Evolutionary conservation across 2,888 invertebrate genomes (phyloP).

Genomic region (Chalcosyrphus nemorum): DNA sequence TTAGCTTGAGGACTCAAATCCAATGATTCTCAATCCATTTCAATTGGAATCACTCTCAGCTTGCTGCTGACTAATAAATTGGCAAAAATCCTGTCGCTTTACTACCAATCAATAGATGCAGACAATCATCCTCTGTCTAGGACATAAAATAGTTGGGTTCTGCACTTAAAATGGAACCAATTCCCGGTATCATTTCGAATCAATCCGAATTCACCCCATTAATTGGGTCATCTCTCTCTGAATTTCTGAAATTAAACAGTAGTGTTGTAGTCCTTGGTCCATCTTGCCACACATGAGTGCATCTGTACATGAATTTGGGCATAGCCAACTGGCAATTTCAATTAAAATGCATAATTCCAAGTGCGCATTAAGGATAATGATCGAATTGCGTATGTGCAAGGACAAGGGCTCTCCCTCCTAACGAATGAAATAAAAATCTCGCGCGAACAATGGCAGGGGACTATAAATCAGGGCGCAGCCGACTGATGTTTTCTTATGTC

Average conservation of each 20-base stretch:
- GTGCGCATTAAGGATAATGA: slow-evolving; percentile 68
- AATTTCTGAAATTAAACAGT: slow-evolving; percentile 51
- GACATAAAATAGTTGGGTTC: slow-evolving; percentile 25
- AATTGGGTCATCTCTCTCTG: slow-evolving; percentile 65
- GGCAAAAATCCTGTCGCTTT: not conserved
- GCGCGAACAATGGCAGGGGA: slow-evolving; percentile 44
- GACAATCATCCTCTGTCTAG: slow-evolving; percentile 17
- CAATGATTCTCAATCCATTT: no score
- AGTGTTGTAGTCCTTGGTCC: slow-evolving; percentile 31
- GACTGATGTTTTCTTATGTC: slow-evolving; percentile 44
- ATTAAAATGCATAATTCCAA: slow-evolving; percentile 61
- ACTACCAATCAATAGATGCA: slow-evolving; percentile 8
- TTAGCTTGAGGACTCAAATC: no score
- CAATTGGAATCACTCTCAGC: not conserved
- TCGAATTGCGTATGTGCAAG: slow-evolving; percentile 54
- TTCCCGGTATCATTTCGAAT: slow-evolving; percentile 11
- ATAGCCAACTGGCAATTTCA: slow-evolving; percentile 56
- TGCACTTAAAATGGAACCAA: slow-evolving; percentile 15
- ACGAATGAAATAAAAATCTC: slow-evolving; percentile 1
- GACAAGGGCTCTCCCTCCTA: slow-evolving; percentile 17
- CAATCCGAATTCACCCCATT: not conserved
- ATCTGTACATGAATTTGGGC: slow-evolving; percentile 48
- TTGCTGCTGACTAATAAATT: slow-evolving; percentile 2
- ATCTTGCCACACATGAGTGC: slow-evolving; percentile 5
- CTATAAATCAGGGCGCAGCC: slow-evolving; percentile 27